Base-by-base conservation (phyloP, 1,140 invertebrate species). In the Ooceraea biroi region DNA sequence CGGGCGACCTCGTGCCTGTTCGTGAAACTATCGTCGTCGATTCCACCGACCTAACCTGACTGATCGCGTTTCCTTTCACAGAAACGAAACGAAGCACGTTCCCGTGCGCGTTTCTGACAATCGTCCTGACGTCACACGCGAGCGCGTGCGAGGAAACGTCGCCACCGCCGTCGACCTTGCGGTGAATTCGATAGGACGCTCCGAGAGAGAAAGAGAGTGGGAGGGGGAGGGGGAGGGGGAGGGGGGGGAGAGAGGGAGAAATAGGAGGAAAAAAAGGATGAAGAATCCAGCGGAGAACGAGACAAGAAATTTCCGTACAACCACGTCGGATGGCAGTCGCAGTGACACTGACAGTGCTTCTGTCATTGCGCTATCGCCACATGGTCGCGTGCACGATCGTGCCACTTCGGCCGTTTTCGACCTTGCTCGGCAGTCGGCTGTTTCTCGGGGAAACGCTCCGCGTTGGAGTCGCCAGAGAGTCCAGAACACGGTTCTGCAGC, bases 261-360 rank as follows among this genome's bases (percentile, higher is more conserved):
- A 82, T 73, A 82, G 65, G 66, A 50, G 55, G 41, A 12, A 57
- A 36, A 7, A 7, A 7, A 36, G 36, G 36, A 7, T 3, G 36
- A 36, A 4, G 41, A 60, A 77, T 73, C 50, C 63, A 48, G 46
- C 41, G 25, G 22, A 1, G 74, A 74, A 73, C 17, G 69, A 60
- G 76, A 74, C 48, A 46, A 69, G 66, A 27, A 52, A 48, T 25
- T 11, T 44, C n/a, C 55, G 55, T 48, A 63, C 60, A 44, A 84
- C 88, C 86, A 69, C 89, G 68, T 85, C 61, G 85, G 61, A 73
- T 90, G 88, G 73, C 87, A 89, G 90, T 86, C 92, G 89, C 78
- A 91, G 87, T 93, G 92, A 93, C 92, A 94, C 93, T 94, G 92
- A 94, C 92, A 93, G 90, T 90, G 88, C 77, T 85, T 88, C 84